Base-by-base conservation (phyloP, 2,113 vertebrate species). In the Triplophysa siluroides region DNA sequence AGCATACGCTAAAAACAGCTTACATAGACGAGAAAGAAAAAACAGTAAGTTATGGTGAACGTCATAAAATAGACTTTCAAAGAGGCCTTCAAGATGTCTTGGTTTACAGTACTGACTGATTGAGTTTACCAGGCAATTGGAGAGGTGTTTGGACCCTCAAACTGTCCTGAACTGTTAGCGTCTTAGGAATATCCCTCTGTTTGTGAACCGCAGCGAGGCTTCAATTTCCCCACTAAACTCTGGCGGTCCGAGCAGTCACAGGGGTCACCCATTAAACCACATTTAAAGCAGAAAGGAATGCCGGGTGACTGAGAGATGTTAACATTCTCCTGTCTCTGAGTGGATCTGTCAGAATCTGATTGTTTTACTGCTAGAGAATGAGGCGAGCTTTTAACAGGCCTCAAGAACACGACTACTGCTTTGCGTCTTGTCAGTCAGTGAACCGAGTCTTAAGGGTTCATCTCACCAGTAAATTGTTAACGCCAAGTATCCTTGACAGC, bases 381-480 rank as follows among this genome's bases (percentile, higher is more conserved):
- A 83, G 74, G 58, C 29, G 47, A 60, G 83, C 78, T 84, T 84
- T 83, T 81, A 83, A 66, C 50, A 84, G 69, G 61, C 29, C 54
- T 52, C 65, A 41, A 78, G 68, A 62, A 78, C 81, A 80, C 45
- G 21, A 76, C 61, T 12, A 24, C 75, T 81, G 70, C 78, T 78
- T 80, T 58, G 75, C 60, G 63, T 83, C 66, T 79, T 70, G 65
- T 66, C 75, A 76, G 26, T 81, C 66, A 83, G 63, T 85, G 85
- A 86, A 81, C 85, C 81, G 38, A 16, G 74, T 79, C 85, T 56
- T 43, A 58, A 76, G 45, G 85, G 85, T 76, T 85, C 79, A 78
- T 19, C 66, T 76, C 71, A 73, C 41, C 60, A 66, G 62, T 79
- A 24, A 79, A 66, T 61, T 41, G 68, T 76, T 60, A 72, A 62